Percentiles rank a stretch among this genome's conserved stretches.
Evolutionary conservation across 2,797 vertebrate genomes (phyloP).

Genomic region (Enteromius mattozi): DNA sequence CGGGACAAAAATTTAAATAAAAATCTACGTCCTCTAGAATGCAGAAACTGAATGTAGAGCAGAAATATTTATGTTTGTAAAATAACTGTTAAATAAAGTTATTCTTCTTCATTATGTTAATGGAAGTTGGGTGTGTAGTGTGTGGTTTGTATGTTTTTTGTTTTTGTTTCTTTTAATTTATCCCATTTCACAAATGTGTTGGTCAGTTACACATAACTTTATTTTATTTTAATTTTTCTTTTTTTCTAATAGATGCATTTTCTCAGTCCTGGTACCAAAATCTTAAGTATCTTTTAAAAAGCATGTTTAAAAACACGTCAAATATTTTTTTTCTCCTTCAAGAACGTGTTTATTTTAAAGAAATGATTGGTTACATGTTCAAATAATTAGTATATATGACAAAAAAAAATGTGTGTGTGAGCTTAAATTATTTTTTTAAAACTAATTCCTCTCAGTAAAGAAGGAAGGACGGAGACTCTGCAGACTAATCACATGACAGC

Average conservation of each 20-base stretch:
- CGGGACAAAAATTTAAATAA: conserved; percentile 46
- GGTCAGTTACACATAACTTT: neutral
- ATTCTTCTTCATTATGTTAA: conserved; percentile 44
- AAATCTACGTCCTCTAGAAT: conserved; percentile 53
- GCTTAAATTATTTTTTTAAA: too few species aligned
- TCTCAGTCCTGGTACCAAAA: neutral
- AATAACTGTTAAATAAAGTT: conserved; percentile 70
- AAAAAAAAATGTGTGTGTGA: neutral
- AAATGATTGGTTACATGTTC: neutral
- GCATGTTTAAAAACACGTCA: neutral
- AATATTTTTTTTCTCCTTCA: neutral
- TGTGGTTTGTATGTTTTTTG: neutral
- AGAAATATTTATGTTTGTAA: conserved; percentile 68
- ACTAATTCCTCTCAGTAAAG: neutral
- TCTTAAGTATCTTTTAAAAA: neutral
- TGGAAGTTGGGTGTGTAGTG: neutral
- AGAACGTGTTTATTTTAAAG: neutral
- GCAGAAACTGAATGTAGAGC: conserved; percentile 61
- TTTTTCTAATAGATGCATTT: neutral
- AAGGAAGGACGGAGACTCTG: conserved; percentile 5
- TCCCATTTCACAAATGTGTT: neutral
- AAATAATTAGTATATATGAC: neutral
- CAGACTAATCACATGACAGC: conserved; percentile 40
- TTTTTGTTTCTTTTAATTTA: neutral
- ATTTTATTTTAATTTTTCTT: neutral